phyloP scores from a whole-genome alignment of 2,888 invertebrate species.

The Aproaerema taeniolella region DNA sequence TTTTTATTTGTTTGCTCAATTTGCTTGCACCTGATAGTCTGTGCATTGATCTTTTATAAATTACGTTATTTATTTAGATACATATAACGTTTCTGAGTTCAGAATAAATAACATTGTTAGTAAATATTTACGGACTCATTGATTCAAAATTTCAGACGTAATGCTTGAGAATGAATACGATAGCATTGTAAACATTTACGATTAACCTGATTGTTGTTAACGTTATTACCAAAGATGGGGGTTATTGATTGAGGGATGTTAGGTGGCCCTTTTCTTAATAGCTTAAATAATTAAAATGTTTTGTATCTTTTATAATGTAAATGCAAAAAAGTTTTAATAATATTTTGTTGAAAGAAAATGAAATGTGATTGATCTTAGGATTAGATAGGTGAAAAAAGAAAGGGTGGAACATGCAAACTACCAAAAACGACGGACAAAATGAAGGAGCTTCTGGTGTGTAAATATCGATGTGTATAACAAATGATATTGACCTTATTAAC shows the following conservation, averaged over 20 bases:
- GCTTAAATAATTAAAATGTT: slow-evolving; percentile 66
- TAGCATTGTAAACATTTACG: slow-evolving; percentile 36
- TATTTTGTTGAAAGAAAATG: slow-evolving; percentile 61
- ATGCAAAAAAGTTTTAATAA: slow-evolving; percentile 53
- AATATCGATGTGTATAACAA: slow-evolving; percentile 25
- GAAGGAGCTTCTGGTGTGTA: slow-evolving; percentile 32
- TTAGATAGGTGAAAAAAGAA: slow-evolving; percentile 53
- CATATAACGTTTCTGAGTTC: slow-evolving; percentile 14
- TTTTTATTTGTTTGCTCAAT: slow-evolving; percentile 65
- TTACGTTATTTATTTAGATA: slow-evolving; percentile 4
- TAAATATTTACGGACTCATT: slow-evolving; percentile 6
- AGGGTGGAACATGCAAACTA: slow-evolving; percentile 28
- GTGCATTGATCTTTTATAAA: slow-evolving; percentile 35
- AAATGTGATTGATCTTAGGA: slow-evolving; percentile 68
- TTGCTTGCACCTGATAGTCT: slow-evolving; percentile 57
- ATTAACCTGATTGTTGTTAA: slow-evolving; percentile 61
- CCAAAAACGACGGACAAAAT: slow-evolving; percentile 24
- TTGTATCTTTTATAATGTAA: slow-evolving; percentile 72
- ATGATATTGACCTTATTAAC: slow-evolving; percentile 14
- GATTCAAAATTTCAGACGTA: slow-evolving; percentile 13
- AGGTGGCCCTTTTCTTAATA: slow-evolving; percentile 55
- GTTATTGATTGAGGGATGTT: slow-evolving; percentile 47
- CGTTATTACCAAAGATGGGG: slow-evolving; percentile 73
- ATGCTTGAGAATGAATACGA: slow-evolving; percentile 15
- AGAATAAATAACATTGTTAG: not conserved